Evolutionary conservation across 2,113 vertebrate genomes (phyloP).

Genomic region (Menidia beryllina): DNA sequence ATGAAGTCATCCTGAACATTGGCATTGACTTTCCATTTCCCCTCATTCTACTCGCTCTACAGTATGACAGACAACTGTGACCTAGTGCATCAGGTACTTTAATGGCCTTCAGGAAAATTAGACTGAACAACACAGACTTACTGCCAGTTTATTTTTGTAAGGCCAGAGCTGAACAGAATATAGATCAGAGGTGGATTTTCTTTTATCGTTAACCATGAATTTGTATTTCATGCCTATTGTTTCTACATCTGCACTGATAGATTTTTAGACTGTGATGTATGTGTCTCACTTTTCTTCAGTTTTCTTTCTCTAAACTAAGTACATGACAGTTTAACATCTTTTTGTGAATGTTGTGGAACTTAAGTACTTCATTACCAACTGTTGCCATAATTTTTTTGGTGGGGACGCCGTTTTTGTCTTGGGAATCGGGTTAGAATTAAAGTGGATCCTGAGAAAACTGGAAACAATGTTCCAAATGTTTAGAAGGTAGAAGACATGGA

Average conservation of each 20-base stretch:
- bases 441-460: too few species aligned
- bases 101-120: slow-evolving; percentile 53
- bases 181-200: not conserved
- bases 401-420: too few species aligned
- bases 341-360: too few species aligned
- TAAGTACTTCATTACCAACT: too few species aligned
- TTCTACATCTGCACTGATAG: not conserved
- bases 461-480: not conserved
- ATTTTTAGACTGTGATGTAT: not conserved
- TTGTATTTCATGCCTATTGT: not conserved
- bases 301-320: too few species aligned
- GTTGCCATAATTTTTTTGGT: too few species aligned
- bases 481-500: not conserved
- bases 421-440: too few species aligned
- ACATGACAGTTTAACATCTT: too few species aligned
- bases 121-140: slow-evolving; percentile 36
- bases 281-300: too few species aligned
- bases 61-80: slow-evolving; percentile 64
- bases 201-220: too few species aligned
- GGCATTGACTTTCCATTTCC: slow-evolving; percentile 58
- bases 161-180: slow-evolving; percentile 4
- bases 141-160: slow-evolving; percentile 27
- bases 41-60: slow-evolving; percentile 13
- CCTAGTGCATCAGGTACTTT: slow-evolving; percentile 48
- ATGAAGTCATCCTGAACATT: slow-evolving; percentile 58